Evolutionary conservation across 2,888 invertebrate genomes (phyloP).

Genomic region (Dorcus hopei): DNA sequence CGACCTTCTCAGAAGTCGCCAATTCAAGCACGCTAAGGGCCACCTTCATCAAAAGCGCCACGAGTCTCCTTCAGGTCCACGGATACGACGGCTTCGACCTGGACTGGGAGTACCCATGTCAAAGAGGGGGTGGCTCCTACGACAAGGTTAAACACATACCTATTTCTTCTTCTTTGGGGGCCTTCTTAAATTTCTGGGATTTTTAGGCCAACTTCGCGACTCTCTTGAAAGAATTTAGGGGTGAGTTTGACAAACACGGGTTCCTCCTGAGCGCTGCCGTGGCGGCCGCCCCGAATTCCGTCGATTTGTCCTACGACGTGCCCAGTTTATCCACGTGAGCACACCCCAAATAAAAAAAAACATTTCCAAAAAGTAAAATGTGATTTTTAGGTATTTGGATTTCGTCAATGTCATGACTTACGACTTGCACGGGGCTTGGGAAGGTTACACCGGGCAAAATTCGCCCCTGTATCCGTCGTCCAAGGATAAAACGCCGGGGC

Average conservation of each 20-base stretch:
- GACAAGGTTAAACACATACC: slow-evolving; percentile 36
- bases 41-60: slow-evolving; percentile 56
- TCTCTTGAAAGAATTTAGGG: slow-evolving; percentile 56
- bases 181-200: too few relatives aligned
- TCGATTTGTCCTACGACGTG: slow-evolving; percentile 58
- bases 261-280: slow-evolving; percentile 60
- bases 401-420: slow-evolving; percentile 72
- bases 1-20: slow-evolving; percentile 48
- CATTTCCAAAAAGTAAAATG: too few relatives aligned
- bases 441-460: slow-evolving; percentile 62
- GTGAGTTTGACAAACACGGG: slow-evolving; percentile 54
- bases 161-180: background rate
- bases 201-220: slow-evolving; percentile 29
- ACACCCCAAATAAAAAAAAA: too few relatives aligned
- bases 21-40: slow-evolving; percentile 47
- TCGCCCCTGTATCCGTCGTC: slow-evolving; percentile 60
- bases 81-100: slow-evolving; percentile 69
- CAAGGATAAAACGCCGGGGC: slow-evolving; percentile 41
- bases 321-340: slow-evolving; percentile 52
- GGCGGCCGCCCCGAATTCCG: slow-evolving; percentile 50
- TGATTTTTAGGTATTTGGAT: slow-evolving; percentile 49
- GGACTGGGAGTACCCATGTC: slow-evolving; percentile 70
- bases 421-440: slow-evolving; percentile 70
- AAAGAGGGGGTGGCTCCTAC: slow-evolving; percentile 47
- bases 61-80: slow-evolving; percentile 54